A percentile compares a stretch with the other conserved stretches of the same genome.
Evolutionary conservation across 2,113 vertebrate species (phyloP).

Genomic region (Isurus oxyrinchus): DNA sequence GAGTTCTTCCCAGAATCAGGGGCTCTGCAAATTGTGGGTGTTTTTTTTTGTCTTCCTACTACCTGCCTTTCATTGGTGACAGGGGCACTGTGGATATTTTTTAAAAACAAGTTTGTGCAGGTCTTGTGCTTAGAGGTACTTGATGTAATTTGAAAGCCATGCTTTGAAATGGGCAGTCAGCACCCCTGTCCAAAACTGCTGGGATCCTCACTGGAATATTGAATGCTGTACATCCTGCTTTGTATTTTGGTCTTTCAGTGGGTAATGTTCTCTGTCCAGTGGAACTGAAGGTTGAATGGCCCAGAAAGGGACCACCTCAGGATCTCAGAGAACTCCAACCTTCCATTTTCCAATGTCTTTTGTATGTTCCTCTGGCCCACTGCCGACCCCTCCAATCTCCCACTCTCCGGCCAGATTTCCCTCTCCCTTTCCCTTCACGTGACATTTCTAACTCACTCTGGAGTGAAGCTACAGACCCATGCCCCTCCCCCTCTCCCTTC

Average conservation of each 20-base stretch:
- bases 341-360: not conserved
- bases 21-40: not conserved
- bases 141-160: not conserved
- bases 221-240: not conserved
- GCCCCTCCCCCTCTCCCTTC: not conserved
- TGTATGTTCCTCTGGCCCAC: not conserved
- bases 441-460: not conserved
- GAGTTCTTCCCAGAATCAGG: not conserved
- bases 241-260: not conserved
- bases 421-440: not conserved
- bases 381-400: not conserved
- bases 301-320: not conserved
- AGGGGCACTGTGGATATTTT: not conserved
- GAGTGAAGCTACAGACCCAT: not conserved
- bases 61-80: not conserved
- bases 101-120: not conserved
- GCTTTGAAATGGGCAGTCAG: not conserved
- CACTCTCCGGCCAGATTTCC: too few relatives aligned
- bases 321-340: not conserved
- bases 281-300: not conserved
- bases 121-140: not conserved
- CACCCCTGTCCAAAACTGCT: not conserved
- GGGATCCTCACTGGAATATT: not conserved
- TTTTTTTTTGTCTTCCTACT: not conserved
- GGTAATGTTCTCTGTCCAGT: not conserved